phyloP scores from a whole-genome alignment of 1,140 invertebrate species.

The Episyrphus balteatus region DNA sequence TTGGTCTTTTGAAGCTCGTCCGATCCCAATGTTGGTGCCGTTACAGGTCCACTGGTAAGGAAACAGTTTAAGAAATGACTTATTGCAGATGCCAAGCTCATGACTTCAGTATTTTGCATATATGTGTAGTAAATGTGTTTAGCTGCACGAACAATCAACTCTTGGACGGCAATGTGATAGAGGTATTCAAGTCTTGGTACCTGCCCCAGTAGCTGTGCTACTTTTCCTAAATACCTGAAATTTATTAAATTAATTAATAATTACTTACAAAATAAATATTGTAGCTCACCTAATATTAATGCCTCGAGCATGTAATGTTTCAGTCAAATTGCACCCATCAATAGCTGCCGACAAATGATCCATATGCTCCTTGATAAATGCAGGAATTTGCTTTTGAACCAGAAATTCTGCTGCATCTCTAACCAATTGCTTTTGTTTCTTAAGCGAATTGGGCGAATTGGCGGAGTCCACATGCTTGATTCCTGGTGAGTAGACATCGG shows the following conservation, averaged over 20 bases:
- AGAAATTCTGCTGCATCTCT: slow-evolving; percentile 94
- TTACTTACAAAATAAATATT: slow-evolving; percentile 3
- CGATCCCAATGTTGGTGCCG: slow-evolving; percentile 56
- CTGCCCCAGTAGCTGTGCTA: slow-evolving; percentile 65
- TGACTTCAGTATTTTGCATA: slow-evolving; percentile 81
- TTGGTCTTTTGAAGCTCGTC: slow-evolving; percentile 48
- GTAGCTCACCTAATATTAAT: slow-evolving; percentile 71
- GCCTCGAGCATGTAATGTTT: slow-evolving; percentile 84
- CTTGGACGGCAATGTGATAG: slow-evolving; percentile 74
- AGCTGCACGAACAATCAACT: slow-evolving; percentile 74
- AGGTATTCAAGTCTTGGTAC: slow-evolving; percentile 77
- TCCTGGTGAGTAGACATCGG: slow-evolving; percentile 92
- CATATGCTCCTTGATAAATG: slow-evolving; percentile 83
- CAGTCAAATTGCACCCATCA: slow-evolving; percentile 89
- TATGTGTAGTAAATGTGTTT: slow-evolving; percentile 92
- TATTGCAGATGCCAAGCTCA: slow-evolving; percentile 77
- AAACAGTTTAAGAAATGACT: slow-evolving; percentile 95
- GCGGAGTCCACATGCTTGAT: slow-evolving; percentile 73
- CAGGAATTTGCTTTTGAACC: slow-evolving; percentile 84
- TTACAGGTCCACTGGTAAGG: slow-evolving; percentile 58
- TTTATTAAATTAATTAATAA: neutral
- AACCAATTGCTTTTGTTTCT: slow-evolving; percentile 77
- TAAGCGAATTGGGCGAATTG: slow-evolving; percentile 44
- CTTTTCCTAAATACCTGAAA: slow-evolving; percentile 70
- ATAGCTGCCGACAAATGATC: slow-evolving; percentile 87